phyloP scores from a whole-genome alignment of 2,888 invertebrate genomes.

The Vannuccia rotundouncinata region DNA sequence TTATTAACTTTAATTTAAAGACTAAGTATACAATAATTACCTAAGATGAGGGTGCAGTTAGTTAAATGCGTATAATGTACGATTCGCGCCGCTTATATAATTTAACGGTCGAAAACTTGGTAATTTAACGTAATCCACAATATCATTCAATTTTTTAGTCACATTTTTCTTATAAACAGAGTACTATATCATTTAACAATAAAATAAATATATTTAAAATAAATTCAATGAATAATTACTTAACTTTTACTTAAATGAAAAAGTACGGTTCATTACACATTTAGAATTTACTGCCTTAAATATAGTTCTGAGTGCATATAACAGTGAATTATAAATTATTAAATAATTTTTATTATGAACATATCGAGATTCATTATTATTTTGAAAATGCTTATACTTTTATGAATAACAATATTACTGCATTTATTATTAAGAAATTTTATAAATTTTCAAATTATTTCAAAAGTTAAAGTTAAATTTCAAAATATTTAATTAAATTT shows the following conservation, averaged over 20 bases:
- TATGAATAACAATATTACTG: no score
- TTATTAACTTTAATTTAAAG: background rate
- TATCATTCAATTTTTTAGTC: background rate
- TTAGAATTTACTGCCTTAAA: background rate
- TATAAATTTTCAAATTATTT: no score
- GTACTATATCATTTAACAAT: slow-evolving; percentile 11
- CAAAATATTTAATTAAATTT: no score
- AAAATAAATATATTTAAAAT: background rate
- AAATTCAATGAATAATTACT: slow-evolving; percentile 15
- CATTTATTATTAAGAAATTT: no score
- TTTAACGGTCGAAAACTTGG: background rate
- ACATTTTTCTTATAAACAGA: background rate
- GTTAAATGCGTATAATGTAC: slow-evolving; percentile 17
- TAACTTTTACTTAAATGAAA: no score
- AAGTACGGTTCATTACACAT: background rate
- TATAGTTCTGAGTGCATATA: background rate
- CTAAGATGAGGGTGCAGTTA: slow-evolving; percentile 21
- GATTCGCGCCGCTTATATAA: no score
- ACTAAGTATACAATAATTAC: slow-evolving; percentile 13
- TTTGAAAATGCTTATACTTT: no score
- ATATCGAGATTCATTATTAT: no score
- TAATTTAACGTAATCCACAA: slow-evolving; percentile 18
- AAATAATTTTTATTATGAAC: no score
- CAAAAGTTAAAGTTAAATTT: no score
- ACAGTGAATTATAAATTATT: background rate